These are phyloP conservation scores for Calcarius lapponicus DNA, from an alignment of 2,797 vertebrate species.

Conservation along the genomic window DNA sequence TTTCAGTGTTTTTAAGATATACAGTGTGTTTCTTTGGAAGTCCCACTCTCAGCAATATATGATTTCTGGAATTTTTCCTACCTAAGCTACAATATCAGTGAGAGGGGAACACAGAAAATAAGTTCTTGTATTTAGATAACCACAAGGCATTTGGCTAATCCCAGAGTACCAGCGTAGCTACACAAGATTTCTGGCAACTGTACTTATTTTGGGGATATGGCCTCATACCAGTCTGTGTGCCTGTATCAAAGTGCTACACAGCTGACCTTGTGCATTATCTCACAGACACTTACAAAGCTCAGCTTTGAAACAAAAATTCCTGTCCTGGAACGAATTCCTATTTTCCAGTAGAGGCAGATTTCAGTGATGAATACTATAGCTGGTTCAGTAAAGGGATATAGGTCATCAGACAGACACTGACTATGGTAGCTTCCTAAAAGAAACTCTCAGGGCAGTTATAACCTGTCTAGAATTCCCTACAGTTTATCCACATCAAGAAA, in stretches of 20 bases:
- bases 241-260: not conserved
- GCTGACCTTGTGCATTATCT: not conserved
- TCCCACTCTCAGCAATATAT: not conserved
- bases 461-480: not conserved
- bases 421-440: not conserved
- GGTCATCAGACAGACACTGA: not conserved
- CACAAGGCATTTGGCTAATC: slow-evolving; percentile 11
- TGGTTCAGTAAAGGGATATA: not conserved
- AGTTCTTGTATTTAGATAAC: slow-evolving; percentile 52
- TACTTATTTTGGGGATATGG: not conserved
- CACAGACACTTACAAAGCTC: not conserved
- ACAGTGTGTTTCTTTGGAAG: not conserved
- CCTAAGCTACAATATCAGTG: slow-evolving; percentile 27
- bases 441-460: not conserved
- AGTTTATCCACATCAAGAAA: not conserved
- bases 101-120: slow-evolving; percentile 28
- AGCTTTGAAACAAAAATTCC: not conserved
- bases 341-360: not conserved
- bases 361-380: not conserved
- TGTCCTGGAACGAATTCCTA: not conserved
- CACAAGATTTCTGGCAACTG: slow-evolving; percentile 7
- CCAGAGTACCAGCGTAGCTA: not conserved
- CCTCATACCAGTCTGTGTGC: not conserved
- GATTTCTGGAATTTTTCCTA: slow-evolving; percentile 27
- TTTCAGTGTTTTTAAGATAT: slow-evolving; percentile 35